Evolutionary conservation across 1,140 invertebrate genomes (phyloP), one percentile per base, ranked within the genome.

Genomic region (Macrocentrus cingulum): DNA sequence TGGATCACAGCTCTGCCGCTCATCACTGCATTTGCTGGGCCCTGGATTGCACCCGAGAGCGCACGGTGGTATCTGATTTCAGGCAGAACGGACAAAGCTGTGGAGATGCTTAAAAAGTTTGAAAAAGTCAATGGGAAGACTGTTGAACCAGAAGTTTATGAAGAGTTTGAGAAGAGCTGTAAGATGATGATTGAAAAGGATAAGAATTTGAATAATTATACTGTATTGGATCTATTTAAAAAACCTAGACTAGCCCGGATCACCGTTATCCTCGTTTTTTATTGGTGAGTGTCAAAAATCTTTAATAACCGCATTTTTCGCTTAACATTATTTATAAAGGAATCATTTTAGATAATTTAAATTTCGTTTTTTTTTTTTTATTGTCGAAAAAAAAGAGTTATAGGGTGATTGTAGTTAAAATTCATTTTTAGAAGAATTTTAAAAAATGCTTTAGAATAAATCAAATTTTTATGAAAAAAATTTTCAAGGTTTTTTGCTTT

Each of bases 21-120:
- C 56, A 66, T 86, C 0, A 71, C 90, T 2, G 87, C 85, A 4
- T 81, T 90, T 9, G 66, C 88, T 0, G 89, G 87, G 0, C 88
- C 90, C 0, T 88, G 86, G 81, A 68, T 89, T 8, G 87, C 92
- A 4, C 91, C 91, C 0, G 91, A 94, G 75, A 92, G 90, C 66
- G 90, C 90, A 16, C 78, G 78, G 45, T 94, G 91, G 91, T 78
- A 94, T 39, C 85, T 92, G 5, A 91, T 89, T 0, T 88, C 87
- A 77, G 91, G 91, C 1, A 84, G 87, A 61, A 76, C 89, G 0
- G 88, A 91, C 57, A 87, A 91, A 69, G 90, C 91, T 1, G 78
- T 92, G 7, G 81, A 82, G 2, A 93, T 94, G 62, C 76, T 94
- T 59, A 87, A 87, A 64, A 89, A 88, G 62, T 91, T 94, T 67